phyloP scores from a whole-genome alignment of 2,888 invertebrate genomes.

The Drosophila infuscata region DNA sequence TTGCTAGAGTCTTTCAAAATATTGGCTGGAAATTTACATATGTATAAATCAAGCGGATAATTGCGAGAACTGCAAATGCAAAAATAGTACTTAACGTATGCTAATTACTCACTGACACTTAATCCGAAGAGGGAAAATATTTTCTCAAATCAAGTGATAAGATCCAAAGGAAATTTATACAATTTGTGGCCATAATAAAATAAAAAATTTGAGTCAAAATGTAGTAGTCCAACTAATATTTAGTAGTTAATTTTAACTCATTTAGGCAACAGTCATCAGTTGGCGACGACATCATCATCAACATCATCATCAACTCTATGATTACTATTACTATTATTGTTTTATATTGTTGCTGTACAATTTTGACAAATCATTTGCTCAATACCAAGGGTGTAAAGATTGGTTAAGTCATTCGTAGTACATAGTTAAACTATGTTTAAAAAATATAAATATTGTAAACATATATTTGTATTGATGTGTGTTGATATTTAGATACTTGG shows the following conservation, averaged over 20 bases:
- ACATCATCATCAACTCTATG: conserved; percentile 22
- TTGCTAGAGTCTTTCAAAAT: conserved; percentile 63
- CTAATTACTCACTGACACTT: conserved; percentile 13
- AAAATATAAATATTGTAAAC: conserved; percentile 17
- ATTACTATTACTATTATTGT: conserved; percentile 37
- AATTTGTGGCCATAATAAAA: background rate
- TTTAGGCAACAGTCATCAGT: conserved; percentile 19
- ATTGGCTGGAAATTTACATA: conserved; percentile 31
- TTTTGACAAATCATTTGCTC: conserved; percentile 60
- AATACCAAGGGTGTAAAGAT: conserved; percentile 66
- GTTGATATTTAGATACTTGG: conserved; percentile 13
- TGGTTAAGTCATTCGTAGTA: conserved; percentile 60
- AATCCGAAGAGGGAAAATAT: background rate
- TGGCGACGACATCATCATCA: background rate
- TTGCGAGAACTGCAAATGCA: conserved; percentile 13
- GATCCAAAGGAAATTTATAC: background rate
- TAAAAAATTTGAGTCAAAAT: conserved; percentile 26
- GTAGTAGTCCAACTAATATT: conserved; percentile 13
- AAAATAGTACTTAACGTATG: conserved; percentile 1
- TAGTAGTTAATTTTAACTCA: conserved; percentile 18
- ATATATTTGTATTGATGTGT: conserved; percentile 8
- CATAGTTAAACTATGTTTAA: conserved; percentile 1
- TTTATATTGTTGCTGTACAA: conserved; percentile 24
- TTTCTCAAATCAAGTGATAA: background rate
- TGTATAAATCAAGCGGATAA: conserved; percentile 27